Conservation (phyloP, 2,797 vertebrate genomes). For the Siniperca undulata region DNA sequence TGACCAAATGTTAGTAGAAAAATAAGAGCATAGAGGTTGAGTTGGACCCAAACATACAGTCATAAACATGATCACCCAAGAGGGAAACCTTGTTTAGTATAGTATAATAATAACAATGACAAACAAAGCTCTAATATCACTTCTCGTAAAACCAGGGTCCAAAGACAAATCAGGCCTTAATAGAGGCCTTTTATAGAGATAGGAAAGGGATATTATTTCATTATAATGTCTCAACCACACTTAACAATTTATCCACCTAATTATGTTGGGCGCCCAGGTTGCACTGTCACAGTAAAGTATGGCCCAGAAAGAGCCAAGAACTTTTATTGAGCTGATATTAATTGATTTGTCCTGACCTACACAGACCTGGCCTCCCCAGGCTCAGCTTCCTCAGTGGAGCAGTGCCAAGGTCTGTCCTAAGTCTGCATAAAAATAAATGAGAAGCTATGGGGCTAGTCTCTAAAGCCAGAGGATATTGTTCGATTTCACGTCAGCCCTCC, state of each 20-base stretch:
- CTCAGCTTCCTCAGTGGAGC: slow-evolving; percentile 73
- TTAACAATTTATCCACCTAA: slow-evolving; percentile 75
- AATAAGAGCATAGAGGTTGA: slow-evolving; percentile 50
- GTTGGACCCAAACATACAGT: slow-evolving; percentile 52
- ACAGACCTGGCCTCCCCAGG: slow-evolving; percentile 70
- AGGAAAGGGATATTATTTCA: slow-evolving; percentile 76
- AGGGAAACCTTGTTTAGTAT: slow-evolving; percentile 62
- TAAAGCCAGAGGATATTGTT: slow-evolving; percentile 85
- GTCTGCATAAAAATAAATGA: slow-evolving; percentile 86
- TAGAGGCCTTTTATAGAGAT: slow-evolving; percentile 69
- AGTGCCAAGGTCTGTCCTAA: slow-evolving; percentile 75
- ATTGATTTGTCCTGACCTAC: slow-evolving; percentile 83
- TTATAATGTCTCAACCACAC: slow-evolving; percentile 62
- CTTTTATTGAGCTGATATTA: slow-evolving; percentile 82
- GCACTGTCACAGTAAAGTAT: slow-evolving; percentile 68
- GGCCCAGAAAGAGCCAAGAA: slow-evolving; percentile 67
- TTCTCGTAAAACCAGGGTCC: slow-evolving; percentile 62
- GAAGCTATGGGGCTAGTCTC: slow-evolving; percentile 80
- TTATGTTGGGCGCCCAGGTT: slow-evolving; percentile 60
- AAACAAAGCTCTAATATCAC: slow-evolving; percentile 67
- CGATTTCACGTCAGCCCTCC: slow-evolving; percentile 82
- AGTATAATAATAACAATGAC: slow-evolving; percentile 65
- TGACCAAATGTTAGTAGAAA: slow-evolving; percentile 62
- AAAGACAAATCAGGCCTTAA: slow-evolving; percentile 73
- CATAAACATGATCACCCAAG: slow-evolving; percentile 71